A percentile compares a stretch with the other conserved stretches of the same genome.
phyloP scores from a whole-genome alignment of 2,888 invertebrate genomes.

The Noctua janthe region DNA sequence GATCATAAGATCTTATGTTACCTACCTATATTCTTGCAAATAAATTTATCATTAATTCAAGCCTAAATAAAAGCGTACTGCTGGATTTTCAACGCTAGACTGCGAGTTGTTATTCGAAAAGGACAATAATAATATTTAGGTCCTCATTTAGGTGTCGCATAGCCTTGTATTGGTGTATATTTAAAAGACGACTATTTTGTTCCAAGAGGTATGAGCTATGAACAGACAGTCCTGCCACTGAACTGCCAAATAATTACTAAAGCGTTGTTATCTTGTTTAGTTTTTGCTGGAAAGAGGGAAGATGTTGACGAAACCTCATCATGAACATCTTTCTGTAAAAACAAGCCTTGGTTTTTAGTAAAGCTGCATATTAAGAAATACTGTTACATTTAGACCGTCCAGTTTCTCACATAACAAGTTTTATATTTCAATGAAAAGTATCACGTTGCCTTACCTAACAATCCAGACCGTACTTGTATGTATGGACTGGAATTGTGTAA shows the following conservation, averaged over 20 bases:
- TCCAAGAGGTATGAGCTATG: too few relatives aligned
- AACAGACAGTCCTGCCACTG: background rate
- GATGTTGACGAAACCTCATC: background rate
- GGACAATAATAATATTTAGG: too few relatives aligned
- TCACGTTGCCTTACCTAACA: constrained; percentile 41
- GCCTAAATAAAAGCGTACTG: too few relatives aligned
- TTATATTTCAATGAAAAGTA: constrained; percentile 47
- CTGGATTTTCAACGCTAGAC: too few relatives aligned
- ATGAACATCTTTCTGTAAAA: background rate
- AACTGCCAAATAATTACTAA: background rate
- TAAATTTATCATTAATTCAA: too few relatives aligned
- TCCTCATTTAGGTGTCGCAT: too few relatives aligned
- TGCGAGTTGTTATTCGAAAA: too few relatives aligned
- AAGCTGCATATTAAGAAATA: background rate
- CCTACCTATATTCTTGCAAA: too few relatives aligned
- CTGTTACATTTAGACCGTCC: constrained; percentile 4
- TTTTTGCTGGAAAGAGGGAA: background rate
- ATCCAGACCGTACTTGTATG: constrained; percentile 32
- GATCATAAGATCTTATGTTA: too few relatives aligned
- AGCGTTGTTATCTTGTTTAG: background rate
- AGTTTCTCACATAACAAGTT: constrained; percentile 39
- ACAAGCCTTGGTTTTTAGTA: background rate
- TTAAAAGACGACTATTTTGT: too few relatives aligned
- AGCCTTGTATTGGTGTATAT: too few relatives aligned
- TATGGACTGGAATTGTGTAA: constrained; percentile 54